Evolutionary conservation across 2,113 vertebrate genomes (phyloP).

Genomic region (Clinocottus analis): DNA sequence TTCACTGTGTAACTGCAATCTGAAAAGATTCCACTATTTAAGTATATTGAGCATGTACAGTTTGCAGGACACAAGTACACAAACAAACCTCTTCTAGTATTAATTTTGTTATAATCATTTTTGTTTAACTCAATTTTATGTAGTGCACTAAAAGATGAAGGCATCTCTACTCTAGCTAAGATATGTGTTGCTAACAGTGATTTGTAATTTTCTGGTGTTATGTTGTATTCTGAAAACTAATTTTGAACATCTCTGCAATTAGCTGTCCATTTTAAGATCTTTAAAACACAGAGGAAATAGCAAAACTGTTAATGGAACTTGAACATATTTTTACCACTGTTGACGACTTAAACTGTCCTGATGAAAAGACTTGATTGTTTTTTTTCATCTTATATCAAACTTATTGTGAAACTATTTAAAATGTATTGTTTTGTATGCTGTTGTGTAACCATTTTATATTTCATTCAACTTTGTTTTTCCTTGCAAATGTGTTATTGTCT

Average conservation of each 20-base stretch:
- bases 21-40: slow-evolving; percentile 74
- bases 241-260: slow-evolving; percentile 9
- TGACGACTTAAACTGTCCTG: slow-evolving; percentile 68
- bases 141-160: slow-evolving; percentile 78
- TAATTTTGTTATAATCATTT: slow-evolving; percentile 68
- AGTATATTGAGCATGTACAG: slow-evolving; percentile 74
- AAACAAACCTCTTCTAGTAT: slow-evolving; percentile 68
- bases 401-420: slow-evolving; percentile 83
- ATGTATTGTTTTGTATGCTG: slow-evolving; percentile 74
- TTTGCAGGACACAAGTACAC: slow-evolving; percentile 68
- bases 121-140: slow-evolving; percentile 71
- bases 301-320: slow-evolving; percentile 71
- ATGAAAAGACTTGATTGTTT: slow-evolving; percentile 63
- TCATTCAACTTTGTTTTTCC: slow-evolving; percentile 57
- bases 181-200: slow-evolving; percentile 61
- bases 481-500: slow-evolving; percentile 72
- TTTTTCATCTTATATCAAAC: slow-evolving; percentile 70
- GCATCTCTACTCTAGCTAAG: slow-evolving; percentile 57
- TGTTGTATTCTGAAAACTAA: slow-evolving; percentile 15
- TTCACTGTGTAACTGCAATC: slow-evolving; percentile 60
- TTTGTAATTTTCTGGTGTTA: slow-evolving; percentile 33
- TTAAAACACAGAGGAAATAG: slow-evolving; percentile 35
- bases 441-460: slow-evolving; percentile 78
- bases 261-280: slow-evolving; percentile 14
- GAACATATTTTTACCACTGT: slow-evolving; percentile 74